Conservation (phyloP, 2,888 invertebrate genomes). For the Luperina nickerlii region DNA sequence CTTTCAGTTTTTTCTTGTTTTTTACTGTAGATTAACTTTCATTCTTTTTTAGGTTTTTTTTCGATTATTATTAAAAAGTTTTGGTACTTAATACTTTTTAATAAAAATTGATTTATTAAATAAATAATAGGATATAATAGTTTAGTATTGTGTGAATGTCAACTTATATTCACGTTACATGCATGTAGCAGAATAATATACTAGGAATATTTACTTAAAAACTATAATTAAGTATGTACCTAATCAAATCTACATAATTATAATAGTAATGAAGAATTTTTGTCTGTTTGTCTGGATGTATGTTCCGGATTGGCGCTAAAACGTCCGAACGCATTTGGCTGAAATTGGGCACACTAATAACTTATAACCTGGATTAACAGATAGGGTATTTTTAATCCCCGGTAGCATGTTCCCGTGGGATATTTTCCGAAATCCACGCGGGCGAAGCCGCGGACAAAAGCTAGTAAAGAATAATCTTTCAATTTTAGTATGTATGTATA, state of each 20-base stretch:
- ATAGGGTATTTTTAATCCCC: background rate
- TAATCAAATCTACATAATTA: background rate
- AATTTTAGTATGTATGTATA: slow-evolving; percentile 7
- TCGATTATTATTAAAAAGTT: background rate
- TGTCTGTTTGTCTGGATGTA: background rate
- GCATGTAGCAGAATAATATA: background rate
- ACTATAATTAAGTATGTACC: slow-evolving; percentile 9
- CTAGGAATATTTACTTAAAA: slow-evolving; percentile 8
- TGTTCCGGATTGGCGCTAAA: background rate
- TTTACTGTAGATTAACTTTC: background rate
- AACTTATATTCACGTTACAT: background rate
- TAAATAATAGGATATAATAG: background rate
- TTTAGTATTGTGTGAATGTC: slow-evolving; percentile 12
- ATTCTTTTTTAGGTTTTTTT: background rate
- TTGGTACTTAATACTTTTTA: background rate
- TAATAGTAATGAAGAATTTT: background rate
- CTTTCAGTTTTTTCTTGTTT: background rate
- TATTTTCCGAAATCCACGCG: background rate
- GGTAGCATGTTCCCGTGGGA: background rate
- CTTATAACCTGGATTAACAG: background rate
- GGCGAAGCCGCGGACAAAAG: background rate
- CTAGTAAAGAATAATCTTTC: slow-evolving; percentile 1
- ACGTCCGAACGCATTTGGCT: too few relatives aligned
- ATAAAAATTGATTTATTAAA: background rate
- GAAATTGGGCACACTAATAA: background rate